Percentiles rank a stretch among this genome's conserved stretches.
These are phyloP conservation scores for Pygoscelis adeliae DNA, from an alignment of 2,113 vertebrate species.

Conservation along the genomic window DNA sequence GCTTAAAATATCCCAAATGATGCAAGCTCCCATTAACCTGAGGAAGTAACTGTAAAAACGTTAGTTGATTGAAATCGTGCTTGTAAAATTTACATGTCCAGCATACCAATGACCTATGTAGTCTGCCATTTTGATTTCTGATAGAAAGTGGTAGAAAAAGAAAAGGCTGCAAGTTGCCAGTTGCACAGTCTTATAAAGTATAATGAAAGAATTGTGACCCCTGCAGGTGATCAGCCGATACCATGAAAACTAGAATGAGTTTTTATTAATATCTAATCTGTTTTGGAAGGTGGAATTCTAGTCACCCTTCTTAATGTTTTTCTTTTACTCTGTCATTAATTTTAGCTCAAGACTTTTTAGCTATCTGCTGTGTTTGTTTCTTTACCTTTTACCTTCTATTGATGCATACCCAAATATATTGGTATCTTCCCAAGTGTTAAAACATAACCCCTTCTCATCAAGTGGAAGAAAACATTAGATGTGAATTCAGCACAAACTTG, in stretches of 20 bases:
- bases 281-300: not conserved
- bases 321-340: not conserved
- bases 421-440: not conserved
- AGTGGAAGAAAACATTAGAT: not conserved
- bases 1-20: not conserved
- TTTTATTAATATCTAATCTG: not conserved
- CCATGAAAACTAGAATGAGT: not conserved
- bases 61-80: not conserved
- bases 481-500: not conserved
- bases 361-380: not conserved
- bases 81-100: not conserved
- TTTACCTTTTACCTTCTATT: not conserved
- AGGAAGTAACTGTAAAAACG: not conserved
- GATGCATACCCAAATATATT: not conserved
- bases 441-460: not conserved
- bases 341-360: not conserved
- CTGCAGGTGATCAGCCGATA: not conserved
- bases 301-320: not conserved
- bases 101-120: not conserved
- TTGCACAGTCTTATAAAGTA: not conserved
- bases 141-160: not conserved
- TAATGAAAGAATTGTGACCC: not conserved
- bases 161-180: not conserved
- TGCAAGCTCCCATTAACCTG: not conserved
- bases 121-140: not conserved